Conservation (phyloP, 2,113 vertebrate species). For the Hiodon alosoides region DNA sequence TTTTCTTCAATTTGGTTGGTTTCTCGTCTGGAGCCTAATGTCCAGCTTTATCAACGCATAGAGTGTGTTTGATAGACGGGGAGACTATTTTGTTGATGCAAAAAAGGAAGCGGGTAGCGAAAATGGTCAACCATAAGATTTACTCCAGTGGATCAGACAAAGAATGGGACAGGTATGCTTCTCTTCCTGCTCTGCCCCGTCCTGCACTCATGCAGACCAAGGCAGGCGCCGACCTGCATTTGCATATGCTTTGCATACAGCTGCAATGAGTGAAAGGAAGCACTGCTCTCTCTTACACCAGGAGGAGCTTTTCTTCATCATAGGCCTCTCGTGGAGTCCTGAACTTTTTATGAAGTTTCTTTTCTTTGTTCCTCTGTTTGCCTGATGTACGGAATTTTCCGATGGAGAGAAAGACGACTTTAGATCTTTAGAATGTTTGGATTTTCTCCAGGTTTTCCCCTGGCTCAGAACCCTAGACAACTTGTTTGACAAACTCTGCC, state of each 20-base stretch:
- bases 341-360: slow-evolving; percentile 1
- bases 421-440: background rate
- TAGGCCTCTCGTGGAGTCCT: background rate
- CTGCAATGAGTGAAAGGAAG: background rate
- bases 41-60: too few species aligned
- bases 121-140: too few species aligned
- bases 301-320: background rate
- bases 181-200: background rate
- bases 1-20: too few species aligned
- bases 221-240: background rate
- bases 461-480: background rate
- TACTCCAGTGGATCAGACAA: background rate
- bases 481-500: background rate
- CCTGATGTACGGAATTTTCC: background rate
- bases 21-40: too few species aligned
- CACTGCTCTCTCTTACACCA: background rate
- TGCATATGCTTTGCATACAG: slow-evolving; percentile 30
- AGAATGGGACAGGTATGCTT: background rate
- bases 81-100: too few species aligned
- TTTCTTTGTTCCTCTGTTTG: background rate
- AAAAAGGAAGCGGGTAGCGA: too few species aligned
- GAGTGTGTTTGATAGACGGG: too few species aligned
- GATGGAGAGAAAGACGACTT: background rate
- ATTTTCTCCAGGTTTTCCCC: slow-evolving; percentile 4
- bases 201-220: background rate